Evolutionary conservation across 2,797 vertebrate genomes (phyloP).

Genomic region (Diplodus sargus): DNA sequence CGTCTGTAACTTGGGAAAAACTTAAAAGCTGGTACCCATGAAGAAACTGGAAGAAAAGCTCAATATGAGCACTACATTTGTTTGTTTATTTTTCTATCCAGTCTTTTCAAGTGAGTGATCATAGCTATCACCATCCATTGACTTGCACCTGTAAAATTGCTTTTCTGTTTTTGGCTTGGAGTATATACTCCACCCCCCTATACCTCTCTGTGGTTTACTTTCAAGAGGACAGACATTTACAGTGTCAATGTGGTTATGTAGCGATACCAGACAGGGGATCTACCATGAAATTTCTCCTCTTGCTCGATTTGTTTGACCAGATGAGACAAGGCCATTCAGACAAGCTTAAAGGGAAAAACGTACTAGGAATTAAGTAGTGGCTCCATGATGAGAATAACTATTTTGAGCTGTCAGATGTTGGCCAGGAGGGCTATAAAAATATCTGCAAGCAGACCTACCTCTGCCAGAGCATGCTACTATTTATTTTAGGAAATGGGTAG

Average conservation of each 20-base stretch:
- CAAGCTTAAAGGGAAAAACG: conserved; percentile 8
- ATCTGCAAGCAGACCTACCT: conserved; percentile 53
- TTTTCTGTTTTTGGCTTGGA: background rate
- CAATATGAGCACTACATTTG: background rate
- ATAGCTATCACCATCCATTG: background rate
- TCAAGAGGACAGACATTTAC: background rate
- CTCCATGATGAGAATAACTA: conserved; percentile 47
- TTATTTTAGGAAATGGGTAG: conserved; percentile 59
- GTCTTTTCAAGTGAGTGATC: background rate
- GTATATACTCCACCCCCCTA: background rate
- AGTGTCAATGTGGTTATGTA: conserved; percentile 7
- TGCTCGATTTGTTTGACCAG: conserved; percentile 26
- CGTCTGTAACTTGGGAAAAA: background rate
- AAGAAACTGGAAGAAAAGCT: background rate
- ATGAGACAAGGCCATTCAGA: conserved; percentile 23
- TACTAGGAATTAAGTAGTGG: conserved; percentile 44
- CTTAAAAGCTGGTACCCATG: background rate
- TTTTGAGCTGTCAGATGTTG: conserved; percentile 60
- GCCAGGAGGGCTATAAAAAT: conserved; percentile 60
- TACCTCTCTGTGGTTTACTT: background rate
- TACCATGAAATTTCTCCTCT: background rate
- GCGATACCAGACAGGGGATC: conserved; percentile 1
- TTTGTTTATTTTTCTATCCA: background rate
- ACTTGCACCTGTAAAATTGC: background rate
- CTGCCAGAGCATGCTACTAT: conserved; percentile 36